These are phyloP conservation scores for Timandra comae DNA, from an alignment of 2,888 invertebrate genomes.

Conservation along the genomic window DNA sequence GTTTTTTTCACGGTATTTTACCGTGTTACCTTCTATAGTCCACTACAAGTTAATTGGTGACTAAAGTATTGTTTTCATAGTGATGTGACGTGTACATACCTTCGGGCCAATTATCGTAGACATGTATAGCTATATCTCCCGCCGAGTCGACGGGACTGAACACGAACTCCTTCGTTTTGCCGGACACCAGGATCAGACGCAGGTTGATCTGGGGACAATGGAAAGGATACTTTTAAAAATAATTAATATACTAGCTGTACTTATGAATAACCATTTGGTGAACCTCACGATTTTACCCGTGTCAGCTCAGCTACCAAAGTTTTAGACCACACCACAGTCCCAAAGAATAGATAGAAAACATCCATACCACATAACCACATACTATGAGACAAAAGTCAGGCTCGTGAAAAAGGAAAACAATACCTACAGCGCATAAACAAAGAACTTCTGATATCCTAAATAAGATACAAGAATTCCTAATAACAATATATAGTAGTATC, in stretches of 20 bases:
- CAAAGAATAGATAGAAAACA: no score
- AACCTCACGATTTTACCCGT: no score
- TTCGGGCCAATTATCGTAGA: conserved; percentile 99
- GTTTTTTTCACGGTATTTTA: no score
- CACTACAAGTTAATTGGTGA: no score
- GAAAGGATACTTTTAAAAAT: background rate
- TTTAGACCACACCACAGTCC: no score
- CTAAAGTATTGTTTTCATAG: no score
- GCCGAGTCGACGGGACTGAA: conserved; percentile 98
- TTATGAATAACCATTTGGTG: no score
- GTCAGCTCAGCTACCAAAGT: no score
- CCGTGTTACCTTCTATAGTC: no score
- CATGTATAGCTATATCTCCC: conserved; percentile 98
- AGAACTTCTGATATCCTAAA: background rate
- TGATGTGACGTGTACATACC: conserved; percentile 76
- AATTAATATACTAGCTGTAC: no score
- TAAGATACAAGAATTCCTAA: conserved; percentile 5
- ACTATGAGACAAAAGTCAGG: background rate
- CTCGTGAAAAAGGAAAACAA: background rate
- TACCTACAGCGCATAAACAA: background rate
- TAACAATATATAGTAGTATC: no score
- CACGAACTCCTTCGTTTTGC: conserved; percentile 99
- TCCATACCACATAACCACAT: no score
- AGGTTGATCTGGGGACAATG: conserved; percentile 93
- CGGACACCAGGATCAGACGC: conserved; percentile 98